Percentiles rank a stretch among this genome's conserved stretches.
These are phyloP conservation scores for Protomyctophum bolini DNA, from an alignment of 2,113 vertebrate species.

Conservation along the genomic window DNA sequence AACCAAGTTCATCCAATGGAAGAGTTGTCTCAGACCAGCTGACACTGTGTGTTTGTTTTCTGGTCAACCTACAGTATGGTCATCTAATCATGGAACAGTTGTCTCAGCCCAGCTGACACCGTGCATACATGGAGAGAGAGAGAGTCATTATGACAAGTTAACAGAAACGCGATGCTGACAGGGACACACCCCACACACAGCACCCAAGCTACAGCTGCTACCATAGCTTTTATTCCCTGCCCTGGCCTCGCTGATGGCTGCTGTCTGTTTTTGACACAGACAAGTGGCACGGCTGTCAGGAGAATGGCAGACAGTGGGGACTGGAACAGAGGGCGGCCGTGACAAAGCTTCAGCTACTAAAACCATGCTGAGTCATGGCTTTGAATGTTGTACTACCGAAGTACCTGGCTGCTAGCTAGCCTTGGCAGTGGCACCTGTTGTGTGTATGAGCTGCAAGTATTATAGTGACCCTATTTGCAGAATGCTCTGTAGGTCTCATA, in stretches of 20 bases:
- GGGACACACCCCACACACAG: constrained; percentile 28
- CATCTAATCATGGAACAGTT: constrained; percentile 35
- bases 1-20: not conserved
- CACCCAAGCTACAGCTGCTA: constrained; percentile 34
- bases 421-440: not conserved
- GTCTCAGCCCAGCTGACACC: constrained; percentile 34
- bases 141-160: constrained; percentile 17
- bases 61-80: constrained; percentile 36
- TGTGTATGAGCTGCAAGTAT: not conserved
- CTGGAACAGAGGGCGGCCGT: not conserved
- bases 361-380: constrained; percentile 49
- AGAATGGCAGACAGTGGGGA: constrained; percentile 12
- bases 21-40: too few species aligned
- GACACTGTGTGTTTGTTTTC: not conserved
- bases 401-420: constrained; percentile 12
- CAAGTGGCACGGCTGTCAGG: constrained; percentile 23
- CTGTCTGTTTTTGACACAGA: constrained; percentile 26
- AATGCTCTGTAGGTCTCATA: not conserved
- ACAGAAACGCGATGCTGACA: constrained; percentile 60
- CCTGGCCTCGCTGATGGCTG: constrained; percentile 21
- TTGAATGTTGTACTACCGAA: constrained; percentile 3
- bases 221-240: constrained; percentile 38
- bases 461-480: not conserved
- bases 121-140: not conserved
- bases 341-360: constrained; percentile 18